Base-by-base conservation (phyloP, 2,888 invertebrate species). In the Formica aserva region DNA sequence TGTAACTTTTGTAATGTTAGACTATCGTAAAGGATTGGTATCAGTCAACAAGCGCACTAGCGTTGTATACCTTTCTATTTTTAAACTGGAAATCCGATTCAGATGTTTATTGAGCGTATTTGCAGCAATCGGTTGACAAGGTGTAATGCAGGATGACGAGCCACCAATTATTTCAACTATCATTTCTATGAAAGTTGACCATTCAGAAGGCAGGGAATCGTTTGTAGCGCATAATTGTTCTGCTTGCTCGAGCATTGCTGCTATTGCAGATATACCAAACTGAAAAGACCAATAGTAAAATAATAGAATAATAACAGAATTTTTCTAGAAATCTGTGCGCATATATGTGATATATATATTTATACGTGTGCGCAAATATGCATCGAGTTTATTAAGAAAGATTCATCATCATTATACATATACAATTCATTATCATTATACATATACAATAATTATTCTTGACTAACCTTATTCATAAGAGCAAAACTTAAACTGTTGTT, bases 211-310 rank as follows among this genome's bases (percentile, higher is more conserved):
- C 69, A 91, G 74, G 48, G 89, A 81, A 48, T 89, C 91, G 13
- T 92, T 86, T 35, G 94, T 92, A 1, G 95, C 94, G 67, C 95
- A 95, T 35, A 96, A 89, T 83, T 94, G 94, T 88, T 96, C 95
- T 1, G 95, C 95, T 86, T 95, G 95, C 84, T 96, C 95, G 52
- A 96, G 92, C 91, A 96, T 94, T 75, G 95, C 94, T 13, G 95
- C 95, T 84, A 96, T 91, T 32, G 96, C 95, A 5, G 96, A 96
- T 48, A 96, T 95, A 29, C 96, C 96, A 91, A 96, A 96, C 96
- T 96, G 92, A 48, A 87, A 87, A 22, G 69, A 75, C n/a, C 80
- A 82, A 63, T 69, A 60, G 78, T 2, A 83, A 52, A 63, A 55
- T 26, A 29, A 63, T 5, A 32, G 0, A 38, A 11, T 45, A 45